These are phyloP conservation scores for Ormyrus rosae DNA, from an alignment of 2,888 invertebrate species.

Conservation along the genomic window DNA sequence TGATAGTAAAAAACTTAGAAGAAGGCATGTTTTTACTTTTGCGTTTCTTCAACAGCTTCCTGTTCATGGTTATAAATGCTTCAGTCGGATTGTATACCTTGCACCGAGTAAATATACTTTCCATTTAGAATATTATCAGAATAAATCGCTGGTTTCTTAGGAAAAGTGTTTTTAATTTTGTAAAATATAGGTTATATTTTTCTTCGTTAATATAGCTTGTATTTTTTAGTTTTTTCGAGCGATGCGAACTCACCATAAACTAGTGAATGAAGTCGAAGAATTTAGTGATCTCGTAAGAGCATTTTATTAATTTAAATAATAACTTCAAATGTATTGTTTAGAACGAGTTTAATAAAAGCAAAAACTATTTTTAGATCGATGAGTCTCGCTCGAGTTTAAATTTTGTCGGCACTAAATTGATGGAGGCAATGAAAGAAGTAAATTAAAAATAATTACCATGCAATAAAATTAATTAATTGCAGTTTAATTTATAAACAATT, in stretches of 20 bases:
- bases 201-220: background rate
- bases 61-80: slow-evolving; percentile 64
- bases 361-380: slow-evolving; percentile 61
- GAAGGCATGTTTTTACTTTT: slow-evolving; percentile 63
- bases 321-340: background rate
- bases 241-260: slow-evolving; percentile 64
- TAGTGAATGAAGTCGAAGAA: slow-evolving; percentile 65
- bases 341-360: no score
- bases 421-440: slow-evolving; percentile 69
- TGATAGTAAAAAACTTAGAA: slow-evolving; percentile 2
- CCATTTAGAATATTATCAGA: background rate
- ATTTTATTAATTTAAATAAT: slow-evolving; percentile 2
- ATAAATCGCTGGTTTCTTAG: no score
- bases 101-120: slow-evolving; percentile 64
- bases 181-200: no score
- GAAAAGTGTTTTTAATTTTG: no score
- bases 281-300: slow-evolving; percentile 65
- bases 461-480: background rate
- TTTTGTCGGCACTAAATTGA: slow-evolving; percentile 64
- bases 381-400: slow-evolving; percentile 66
- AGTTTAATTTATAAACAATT: background rate
- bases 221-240: slow-evolving; percentile 63
- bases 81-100: slow-evolving; percentile 63
- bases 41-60: slow-evolving; percentile 64
- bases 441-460: background rate